These are phyloP conservation scores for Chelonia mydas DNA, from an alignment of 2,797 vertebrate species.

Conservation along the genomic window DNA sequence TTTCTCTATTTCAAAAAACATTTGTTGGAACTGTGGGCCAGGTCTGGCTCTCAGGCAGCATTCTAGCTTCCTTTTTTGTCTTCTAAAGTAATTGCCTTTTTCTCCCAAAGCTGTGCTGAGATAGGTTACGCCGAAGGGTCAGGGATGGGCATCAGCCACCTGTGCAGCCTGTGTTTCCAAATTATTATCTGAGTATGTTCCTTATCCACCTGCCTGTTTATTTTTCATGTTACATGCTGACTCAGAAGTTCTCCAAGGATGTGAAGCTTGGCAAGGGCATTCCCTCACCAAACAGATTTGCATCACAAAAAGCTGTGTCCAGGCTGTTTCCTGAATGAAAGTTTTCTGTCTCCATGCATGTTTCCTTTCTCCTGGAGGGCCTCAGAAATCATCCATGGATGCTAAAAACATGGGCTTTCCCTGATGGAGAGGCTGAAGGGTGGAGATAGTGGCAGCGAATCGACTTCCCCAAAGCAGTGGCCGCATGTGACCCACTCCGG, in stretches of 20 bases:
- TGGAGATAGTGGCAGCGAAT: not conserved
- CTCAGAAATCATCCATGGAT: not conserved
- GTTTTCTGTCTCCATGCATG: not conserved
- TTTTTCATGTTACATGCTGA: not conserved
- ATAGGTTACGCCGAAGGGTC: not conserved
- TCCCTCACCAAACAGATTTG: not conserved
- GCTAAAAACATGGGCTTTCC: not conserved
- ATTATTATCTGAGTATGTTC: not conserved
- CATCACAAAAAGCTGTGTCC: not conserved
- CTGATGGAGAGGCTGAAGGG: not conserved
- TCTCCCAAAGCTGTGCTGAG: not conserved
- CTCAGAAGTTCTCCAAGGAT: not conserved
- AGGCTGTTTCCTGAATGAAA: not conserved
- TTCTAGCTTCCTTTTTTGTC: not conserved
- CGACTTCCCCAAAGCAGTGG: not conserved
- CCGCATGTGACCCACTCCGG: not conserved
- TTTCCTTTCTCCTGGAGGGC: not conserved
- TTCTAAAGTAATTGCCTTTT: not conserved
- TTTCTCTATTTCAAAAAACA: not conserved
- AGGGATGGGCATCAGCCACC: not conserved
- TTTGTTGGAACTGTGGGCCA: accelerated
- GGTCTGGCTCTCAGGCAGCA: not conserved
- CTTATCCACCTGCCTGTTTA: not conserved
- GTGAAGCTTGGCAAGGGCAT: not conserved
- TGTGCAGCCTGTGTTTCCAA: not conserved